Base-by-base conservation (phyloP, 2,797 vertebrate genomes). In the Epinephelus malabaricus region DNA sequence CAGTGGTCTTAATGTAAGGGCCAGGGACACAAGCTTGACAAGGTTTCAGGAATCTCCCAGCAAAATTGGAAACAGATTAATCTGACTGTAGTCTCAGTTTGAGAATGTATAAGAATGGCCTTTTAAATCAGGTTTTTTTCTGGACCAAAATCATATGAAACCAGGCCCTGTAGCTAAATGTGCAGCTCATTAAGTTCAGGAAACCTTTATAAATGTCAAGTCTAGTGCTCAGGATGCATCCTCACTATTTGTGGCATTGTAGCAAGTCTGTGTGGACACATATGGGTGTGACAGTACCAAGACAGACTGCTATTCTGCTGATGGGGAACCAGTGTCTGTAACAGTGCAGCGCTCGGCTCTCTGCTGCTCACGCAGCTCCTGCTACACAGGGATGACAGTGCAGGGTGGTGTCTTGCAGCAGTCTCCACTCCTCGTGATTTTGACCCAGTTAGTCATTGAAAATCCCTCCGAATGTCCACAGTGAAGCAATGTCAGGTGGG, bases 391-490 rank as follows among this genome's bases (percentile, higher is more conserved):
- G 50, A 78, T 67, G 81, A 81, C 78, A 78, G 86, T 14, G 60
- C 83, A 85, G 86, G 76, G 81, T 61, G 80, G 63, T 64, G 76
- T 80, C 74, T 82, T 76, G 76, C 84, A 84, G 80, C 83, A 79
- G 66, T 69, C 38, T 61, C 38, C 0, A 11, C 69, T 76, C 55
- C 49, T 25, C 6, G 17, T 14, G 43, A 82, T 71, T 89, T 63
- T 92, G 90, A 91, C 91, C 88, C 82, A 90, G 50, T 89, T 91
- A 83, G 61, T 68, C 12, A 6, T 49, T 45, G 69, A 75, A 88
- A 74, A 81, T 67, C 67, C 78, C 45, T 65, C 46, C 11, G 21
- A 59, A 74, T 50, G 72, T 76, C 81, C 54, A 63, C 66, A 25
- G 30, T 9, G 27, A 64, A 47, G 58, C n/a, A 38, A 55, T 3